Percentiles rank a stretch among this genome's conserved stretches.
Conservation (phyloP, 2,888 invertebrate species). For the Galeruca laticollis region DNA sequence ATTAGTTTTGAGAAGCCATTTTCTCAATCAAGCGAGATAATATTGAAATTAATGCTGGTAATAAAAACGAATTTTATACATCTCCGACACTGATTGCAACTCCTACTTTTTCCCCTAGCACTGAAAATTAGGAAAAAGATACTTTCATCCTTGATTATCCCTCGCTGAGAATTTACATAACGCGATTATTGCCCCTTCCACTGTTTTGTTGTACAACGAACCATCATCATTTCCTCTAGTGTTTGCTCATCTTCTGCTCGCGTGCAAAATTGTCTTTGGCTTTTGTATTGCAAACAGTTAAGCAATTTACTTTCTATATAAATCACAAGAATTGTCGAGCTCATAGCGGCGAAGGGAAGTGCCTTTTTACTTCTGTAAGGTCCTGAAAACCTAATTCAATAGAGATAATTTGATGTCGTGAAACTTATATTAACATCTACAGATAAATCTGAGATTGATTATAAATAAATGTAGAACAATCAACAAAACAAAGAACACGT, state of each 20-base stretch:
- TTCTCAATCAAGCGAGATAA: too few species aligned
- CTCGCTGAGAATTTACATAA: slow-evolving; percentile 56
- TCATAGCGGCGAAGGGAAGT: not conserved
- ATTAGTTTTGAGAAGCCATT: too few species aligned
- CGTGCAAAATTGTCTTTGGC: slow-evolving; percentile 12
- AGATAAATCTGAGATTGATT: too few species aligned
- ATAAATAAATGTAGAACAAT: too few species aligned
- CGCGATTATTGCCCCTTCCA: slow-evolving; percentile 58
- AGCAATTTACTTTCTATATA: slow-evolving; percentile 17
- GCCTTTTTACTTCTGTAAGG: not conserved
- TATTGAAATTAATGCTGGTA: not conserved
- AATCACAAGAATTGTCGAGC: slow-evolving; percentile 5
- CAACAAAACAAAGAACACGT: too few species aligned
- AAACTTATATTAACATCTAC: not conserved
- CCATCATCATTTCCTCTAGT: slow-evolving; percentile 45
- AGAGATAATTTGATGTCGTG: not conserved
- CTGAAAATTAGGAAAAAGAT: slow-evolving; percentile 36
- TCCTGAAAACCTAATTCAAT: not conserved
- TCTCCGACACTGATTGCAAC: slow-evolving; percentile 24
- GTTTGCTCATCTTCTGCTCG: slow-evolving; percentile 20
- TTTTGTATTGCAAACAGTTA: slow-evolving; percentile 15
- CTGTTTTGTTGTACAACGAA: slow-evolving; percentile 50
- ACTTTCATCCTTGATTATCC: slow-evolving; percentile 45
- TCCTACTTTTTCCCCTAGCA: slow-evolving; percentile 19
- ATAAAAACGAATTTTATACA: not conserved